Conservation (phyloP, 1,140 invertebrate species). For the Gonatopus flavifemur region DNA sequence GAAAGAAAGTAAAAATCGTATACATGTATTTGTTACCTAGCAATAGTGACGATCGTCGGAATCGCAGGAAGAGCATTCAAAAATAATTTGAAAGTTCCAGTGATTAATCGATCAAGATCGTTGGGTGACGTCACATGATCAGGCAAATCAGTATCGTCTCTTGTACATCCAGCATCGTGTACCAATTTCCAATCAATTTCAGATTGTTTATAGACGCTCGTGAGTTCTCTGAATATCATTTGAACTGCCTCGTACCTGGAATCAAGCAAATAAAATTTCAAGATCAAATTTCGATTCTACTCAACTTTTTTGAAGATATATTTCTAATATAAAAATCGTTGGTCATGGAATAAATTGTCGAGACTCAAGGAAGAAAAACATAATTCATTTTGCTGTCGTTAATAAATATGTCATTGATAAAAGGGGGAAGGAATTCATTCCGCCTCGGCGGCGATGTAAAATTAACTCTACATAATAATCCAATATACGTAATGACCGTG, state of each 20-base stretch:
- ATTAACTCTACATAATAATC: too few relatives aligned
- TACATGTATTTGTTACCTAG: constrained; percentile 56
- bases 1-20: too few relatives aligned
- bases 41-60: constrained; percentile 77
- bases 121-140: constrained; percentile 74
- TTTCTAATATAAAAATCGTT: too few relatives aligned
- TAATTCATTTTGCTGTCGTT: too few relatives aligned
- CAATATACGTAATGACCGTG: too few relatives aligned
- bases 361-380: too few relatives aligned
- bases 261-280: constrained; percentile 14
- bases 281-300: too few relatives aligned
- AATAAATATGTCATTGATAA: too few relatives aligned
- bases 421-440: too few relatives aligned
- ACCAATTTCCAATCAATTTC: constrained; percentile 78
- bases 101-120: constrained; percentile 68
- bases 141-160: constrained; percentile 77
- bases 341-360: too few relatives aligned
- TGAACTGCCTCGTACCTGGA: constrained; percentile 55
- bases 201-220: constrained; percentile 58
- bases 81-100: constrained; percentile 61
- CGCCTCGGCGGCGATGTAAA: too few relatives aligned
- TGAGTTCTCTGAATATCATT: constrained; percentile 53
- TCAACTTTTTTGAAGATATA: too few relatives aligned
- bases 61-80: constrained; percentile 63
- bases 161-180: constrained; percentile 84